These are phyloP conservation scores for Caenorhabditis zanzibari DNA, from an alignment of 2,888 invertebrate genomes.

Conservation along the genomic window DNA sequence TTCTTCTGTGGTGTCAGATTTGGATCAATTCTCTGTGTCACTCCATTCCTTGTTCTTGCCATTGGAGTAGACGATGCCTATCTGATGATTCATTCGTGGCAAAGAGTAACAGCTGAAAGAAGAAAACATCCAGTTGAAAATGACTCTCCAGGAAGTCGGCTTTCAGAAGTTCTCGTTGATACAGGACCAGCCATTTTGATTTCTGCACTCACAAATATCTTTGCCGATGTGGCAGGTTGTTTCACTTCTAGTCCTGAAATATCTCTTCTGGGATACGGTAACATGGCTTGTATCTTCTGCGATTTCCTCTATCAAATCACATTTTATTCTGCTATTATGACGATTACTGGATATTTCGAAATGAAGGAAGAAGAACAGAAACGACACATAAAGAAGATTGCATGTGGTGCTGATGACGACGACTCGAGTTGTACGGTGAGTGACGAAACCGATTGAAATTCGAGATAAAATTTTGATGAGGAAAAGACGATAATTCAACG, in stretches of 20 bases:
- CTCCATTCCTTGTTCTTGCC: conserved; percentile 81
- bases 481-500: conserved; percentile 22
- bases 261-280: conserved; percentile 79
- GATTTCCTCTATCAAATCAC: conserved; percentile 81
- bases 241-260: conserved; percentile 81
- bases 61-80: conserved; percentile 82
- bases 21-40: conserved; percentile 78
- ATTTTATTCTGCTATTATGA: conserved; percentile 80
- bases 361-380: conserved; percentile 72
- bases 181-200: conserved; percentile 82
- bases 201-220: conserved; percentile 80
- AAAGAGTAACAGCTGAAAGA: conserved; percentile 73
- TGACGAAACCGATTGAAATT: neutral
- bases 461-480: conserved; percentile 32
- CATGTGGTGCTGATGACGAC: conserved; percentile 68
- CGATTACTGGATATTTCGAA: conserved; percentile 78
- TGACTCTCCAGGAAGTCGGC: conserved; percentile 73
- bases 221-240: conserved; percentile 81
- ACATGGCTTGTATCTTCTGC: conserved; percentile 77
- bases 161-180: conserved; percentile 78
- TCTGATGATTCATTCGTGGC: conserved; percentile 82
- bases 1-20: conserved; percentile 79
- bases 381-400: conserved; percentile 66
- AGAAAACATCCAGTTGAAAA: conserved; percentile 63
- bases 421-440: conserved; percentile 62